A percentile compares a stretch with the other conserved stretches of the same genome.
Conservation (phyloP, 2,888 invertebrate genomes). For the Alsophila aescularia region DNA sequence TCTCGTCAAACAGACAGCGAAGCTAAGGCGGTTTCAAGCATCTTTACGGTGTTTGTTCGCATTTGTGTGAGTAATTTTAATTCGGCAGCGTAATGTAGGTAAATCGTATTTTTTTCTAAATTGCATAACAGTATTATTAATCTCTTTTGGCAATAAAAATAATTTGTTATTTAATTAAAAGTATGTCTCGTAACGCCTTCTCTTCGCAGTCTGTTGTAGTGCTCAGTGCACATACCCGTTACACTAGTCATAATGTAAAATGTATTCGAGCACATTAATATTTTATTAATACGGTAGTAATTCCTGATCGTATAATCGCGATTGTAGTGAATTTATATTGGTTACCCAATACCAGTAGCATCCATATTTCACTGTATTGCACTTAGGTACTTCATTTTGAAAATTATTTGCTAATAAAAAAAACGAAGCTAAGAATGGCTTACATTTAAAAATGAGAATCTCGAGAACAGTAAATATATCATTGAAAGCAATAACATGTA, state of each 20-base stretch:
- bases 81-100: too few species aligned
- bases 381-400: background rate
- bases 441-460: conserved; percentile 2
- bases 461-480: conserved; percentile 5
- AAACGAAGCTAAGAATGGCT: background rate
- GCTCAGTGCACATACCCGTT: conserved; percentile 63
- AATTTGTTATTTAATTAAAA: too few species aligned
- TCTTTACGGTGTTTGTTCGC: too few species aligned
- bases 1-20: too few species aligned
- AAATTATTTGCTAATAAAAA: background rate
- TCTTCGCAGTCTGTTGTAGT: conserved; percentile 16
- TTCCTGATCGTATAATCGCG: conserved; percentile 7
- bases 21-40: too few species aligned
- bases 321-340: background rate
- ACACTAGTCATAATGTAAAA: conserved; percentile 69
- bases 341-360: background rate
- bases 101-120: too few species aligned
- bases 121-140: too few species aligned
- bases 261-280: conserved; percentile 46
- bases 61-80: too few species aligned
- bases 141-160: too few species aligned
- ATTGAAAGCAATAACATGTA: conserved; percentile 3
- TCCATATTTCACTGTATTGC: conserved; percentile 1
- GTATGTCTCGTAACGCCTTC: too few species aligned
- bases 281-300: conserved; percentile 1